Conservation (phyloP, 1,140 invertebrate species). For the Drosophila dunni region DNA sequence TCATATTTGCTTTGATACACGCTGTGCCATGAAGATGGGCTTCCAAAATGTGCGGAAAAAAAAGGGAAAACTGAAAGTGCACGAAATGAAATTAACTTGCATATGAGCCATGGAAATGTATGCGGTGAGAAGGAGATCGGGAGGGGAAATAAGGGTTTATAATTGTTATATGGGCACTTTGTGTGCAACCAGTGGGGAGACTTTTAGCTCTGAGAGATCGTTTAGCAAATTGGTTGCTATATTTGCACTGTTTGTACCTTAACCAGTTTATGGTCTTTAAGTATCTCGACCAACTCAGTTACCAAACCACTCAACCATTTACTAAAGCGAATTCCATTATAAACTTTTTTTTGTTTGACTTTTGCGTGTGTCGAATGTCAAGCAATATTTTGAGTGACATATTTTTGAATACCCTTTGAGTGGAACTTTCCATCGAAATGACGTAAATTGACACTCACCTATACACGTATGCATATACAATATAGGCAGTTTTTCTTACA, state of each 20-base stretch:
- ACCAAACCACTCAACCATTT: neutral
- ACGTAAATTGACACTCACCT: constrained; percentile 4
- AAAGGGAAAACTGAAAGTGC: constrained; percentile 28
- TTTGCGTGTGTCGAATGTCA: constrained; percentile 53
- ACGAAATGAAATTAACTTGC: constrained; percentile 53
- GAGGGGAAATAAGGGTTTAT: too few relatives aligned
- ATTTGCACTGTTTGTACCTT: constrained; percentile 13
- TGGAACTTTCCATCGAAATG: constrained; percentile 17
- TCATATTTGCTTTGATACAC: constrained; percentile 41
- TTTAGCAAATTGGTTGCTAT: constrained; percentile 24
- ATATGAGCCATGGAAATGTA: constrained; percentile 8
- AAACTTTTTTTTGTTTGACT: constrained; percentile 43
- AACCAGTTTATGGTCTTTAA: neutral
- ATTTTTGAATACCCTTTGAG: constrained; percentile 45
- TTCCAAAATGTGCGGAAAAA: constrained; percentile 15
- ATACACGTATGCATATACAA: neutral
- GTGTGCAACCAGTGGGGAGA: neutral
- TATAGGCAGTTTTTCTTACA: neutral
- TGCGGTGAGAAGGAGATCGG: neutral
- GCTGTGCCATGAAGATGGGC: neutral
- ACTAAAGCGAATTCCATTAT: constrained; percentile 28
- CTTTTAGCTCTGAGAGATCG: constrained; percentile 7
- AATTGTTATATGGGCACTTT: too few relatives aligned
- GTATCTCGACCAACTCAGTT: neutral
- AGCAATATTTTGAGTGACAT: constrained; percentile 40